Percentiles rank a stretch among this genome's conserved stretches.
phyloP scores from a whole-genome alignment of 2,797 vertebrate species.

The Synaphobranchus kaupii region DNA sequence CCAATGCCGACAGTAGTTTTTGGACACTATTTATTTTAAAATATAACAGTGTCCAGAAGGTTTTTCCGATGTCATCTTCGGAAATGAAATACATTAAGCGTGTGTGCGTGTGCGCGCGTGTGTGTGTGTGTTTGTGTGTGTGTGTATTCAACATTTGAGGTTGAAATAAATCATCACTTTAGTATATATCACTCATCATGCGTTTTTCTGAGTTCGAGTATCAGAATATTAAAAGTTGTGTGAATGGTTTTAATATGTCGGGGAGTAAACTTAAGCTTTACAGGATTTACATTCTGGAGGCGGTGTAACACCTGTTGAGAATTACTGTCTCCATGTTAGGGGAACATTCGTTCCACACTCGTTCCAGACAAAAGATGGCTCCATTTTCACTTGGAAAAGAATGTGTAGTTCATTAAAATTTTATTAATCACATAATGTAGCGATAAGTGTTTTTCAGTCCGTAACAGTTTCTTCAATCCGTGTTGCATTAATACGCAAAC shows the following conservation, averaged over 20 bases:
- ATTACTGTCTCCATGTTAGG: neutral
- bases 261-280: neutral
- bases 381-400: conserved; percentile 7
- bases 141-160: neutral
- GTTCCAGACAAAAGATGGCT: neutral
- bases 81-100: neutral
- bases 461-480: neutral
- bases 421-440: neutral
- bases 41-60: neutral
- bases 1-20: no score
- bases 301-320: conserved; percentile 18
- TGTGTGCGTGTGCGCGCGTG: neutral
- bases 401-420: neutral
- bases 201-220: neutral
- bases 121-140: neutral
- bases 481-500: neutral
- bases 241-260: neutral
- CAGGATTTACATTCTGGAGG: neutral
- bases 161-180: neutral
- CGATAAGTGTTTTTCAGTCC: neutral
- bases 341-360: neutral
- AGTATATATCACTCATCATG: neutral
- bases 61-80: neutral
- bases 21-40: neutral
- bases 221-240: neutral